Evolutionary conservation across 2,113 vertebrate species (phyloP).

Genomic region (Origma solitaria): DNA sequence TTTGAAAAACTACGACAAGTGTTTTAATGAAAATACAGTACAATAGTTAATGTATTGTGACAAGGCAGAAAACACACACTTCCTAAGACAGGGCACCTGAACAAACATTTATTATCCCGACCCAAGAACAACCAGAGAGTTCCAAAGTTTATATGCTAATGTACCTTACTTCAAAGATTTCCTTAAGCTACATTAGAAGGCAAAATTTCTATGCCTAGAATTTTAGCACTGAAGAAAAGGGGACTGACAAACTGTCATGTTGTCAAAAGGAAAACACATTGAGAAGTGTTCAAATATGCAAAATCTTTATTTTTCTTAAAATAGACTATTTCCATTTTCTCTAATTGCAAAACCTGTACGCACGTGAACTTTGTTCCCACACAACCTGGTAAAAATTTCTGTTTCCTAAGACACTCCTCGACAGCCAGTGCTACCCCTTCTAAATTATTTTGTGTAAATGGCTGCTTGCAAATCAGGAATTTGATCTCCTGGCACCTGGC

Average conservation of each 20-base stretch:
- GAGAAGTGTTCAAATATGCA: neutral
- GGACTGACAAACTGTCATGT: neutral
- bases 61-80: neutral
- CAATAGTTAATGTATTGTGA: neutral
- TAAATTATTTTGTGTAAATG: neutral
- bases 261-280: neutral
- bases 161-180: constrained; percentile 19
- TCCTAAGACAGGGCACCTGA: constrained; percentile 20
- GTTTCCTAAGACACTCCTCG: neutral
- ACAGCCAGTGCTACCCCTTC: neutral
- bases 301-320: neutral
- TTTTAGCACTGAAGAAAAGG: neutral
- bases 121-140: neutral
- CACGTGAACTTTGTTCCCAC: neutral
- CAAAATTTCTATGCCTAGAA: neutral
- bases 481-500: neutral
- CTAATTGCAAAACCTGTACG: neutral
- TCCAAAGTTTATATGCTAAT: constrained; percentile 27
- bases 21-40: neutral
- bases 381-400: neutral
- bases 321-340: neutral
- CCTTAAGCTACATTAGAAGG: neutral
- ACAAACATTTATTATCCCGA: neutral
- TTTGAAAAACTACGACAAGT: neutral
- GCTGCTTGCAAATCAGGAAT: constrained; percentile 1